Evolutionary conservation across 2,113 vertebrate genomes (phyloP).

Genomic region (Plectropomus leopardus): DNA sequence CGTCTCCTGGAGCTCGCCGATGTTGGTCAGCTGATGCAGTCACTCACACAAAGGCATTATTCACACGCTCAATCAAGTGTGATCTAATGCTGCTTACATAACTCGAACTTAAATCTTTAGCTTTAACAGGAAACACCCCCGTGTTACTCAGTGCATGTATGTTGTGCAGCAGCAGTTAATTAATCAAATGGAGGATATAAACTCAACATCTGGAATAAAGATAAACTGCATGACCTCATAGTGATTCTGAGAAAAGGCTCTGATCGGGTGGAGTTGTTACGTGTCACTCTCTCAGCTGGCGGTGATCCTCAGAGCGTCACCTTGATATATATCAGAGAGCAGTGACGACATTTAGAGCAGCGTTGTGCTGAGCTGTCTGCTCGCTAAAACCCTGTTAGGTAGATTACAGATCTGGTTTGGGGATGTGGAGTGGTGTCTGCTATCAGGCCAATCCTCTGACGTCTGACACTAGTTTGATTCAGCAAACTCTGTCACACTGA

Average conservation of each 20-base stretch:
- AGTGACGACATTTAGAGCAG: constrained; percentile 16
- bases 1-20: background rate
- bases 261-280: background rate
- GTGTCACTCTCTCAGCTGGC: background rate
- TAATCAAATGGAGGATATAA: background rate
- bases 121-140: background rate
- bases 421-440: background rate
- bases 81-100: constrained; percentile 54
- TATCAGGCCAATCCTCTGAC: constrained; percentile 12
- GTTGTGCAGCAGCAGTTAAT: background rate
- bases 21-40: constrained; percentile 45
- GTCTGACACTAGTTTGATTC: constrained; percentile 17
- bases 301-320: constrained; percentile 23
- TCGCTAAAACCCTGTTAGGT: background rate
- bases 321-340: constrained; percentile 20
- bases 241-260: constrained; percentile 28
- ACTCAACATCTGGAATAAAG: constrained; percentile 13
- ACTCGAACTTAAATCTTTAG: constrained; percentile 14
- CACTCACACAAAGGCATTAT: constrained; percentile 36
- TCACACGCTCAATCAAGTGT: constrained; percentile 28
- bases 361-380: background rate
- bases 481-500: background rate
- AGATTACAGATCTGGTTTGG: constrained; percentile 30
- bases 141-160: background rate
- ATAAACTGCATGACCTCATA: background rate